Conservation (phyloP, 2,888 invertebrate genomes). For the Aspidiotus destructor region DNA sequence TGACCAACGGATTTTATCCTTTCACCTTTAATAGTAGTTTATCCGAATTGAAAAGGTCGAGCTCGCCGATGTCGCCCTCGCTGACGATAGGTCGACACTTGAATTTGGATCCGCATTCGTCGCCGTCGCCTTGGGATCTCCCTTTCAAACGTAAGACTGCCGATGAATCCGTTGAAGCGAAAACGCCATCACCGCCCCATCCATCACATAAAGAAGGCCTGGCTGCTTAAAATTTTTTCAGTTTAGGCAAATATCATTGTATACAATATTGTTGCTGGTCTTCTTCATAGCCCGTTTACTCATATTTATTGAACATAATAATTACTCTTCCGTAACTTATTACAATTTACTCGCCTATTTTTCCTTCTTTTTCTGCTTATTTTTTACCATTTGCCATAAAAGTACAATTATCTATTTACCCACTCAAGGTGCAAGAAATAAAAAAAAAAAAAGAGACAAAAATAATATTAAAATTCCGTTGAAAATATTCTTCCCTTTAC, state of each 20-base stretch:
- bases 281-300: neutral
- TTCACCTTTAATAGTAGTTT: conserved; percentile 50
- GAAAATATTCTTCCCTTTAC: neutral
- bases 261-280: neutral
- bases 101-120: conserved; percentile 45
- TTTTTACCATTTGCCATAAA: neutral
- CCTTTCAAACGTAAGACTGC: conserved; percentile 44
- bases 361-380: neutral
- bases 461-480: neutral
- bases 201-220: conserved; percentile 41
- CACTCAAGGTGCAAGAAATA: too few species aligned
- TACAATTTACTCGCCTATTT: neutral
- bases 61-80: conserved; percentile 6
- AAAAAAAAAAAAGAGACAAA: too few species aligned
- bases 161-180: conserved; percentile 48
- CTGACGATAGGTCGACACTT: conserved; percentile 40
- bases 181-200: conserved; percentile 37
- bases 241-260: neutral
- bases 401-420: neutral
- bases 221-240: conserved; percentile 42
- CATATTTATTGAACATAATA: neutral
- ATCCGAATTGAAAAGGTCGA: conserved; percentile 26
- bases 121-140: conserved; percentile 38
- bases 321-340: neutral
- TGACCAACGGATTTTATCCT: conserved; percentile 47